phyloP scores from a whole-genome alignment of 1,140 invertebrate species.

The Galleria mellonella region DNA sequence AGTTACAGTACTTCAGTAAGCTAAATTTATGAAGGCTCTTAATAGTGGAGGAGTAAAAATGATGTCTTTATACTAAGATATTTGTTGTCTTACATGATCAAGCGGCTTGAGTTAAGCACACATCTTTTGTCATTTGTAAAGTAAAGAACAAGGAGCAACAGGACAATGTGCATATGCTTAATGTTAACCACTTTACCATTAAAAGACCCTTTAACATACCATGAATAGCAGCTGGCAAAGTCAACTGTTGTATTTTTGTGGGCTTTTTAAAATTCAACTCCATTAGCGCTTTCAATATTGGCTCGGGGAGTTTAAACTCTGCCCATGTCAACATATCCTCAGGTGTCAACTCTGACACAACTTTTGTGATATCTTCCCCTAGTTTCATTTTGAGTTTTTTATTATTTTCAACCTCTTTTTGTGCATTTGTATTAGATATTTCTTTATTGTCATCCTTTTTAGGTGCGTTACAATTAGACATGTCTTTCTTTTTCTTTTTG shows the following conservation, averaged over 20 bases:
- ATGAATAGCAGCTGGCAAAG: constrained; percentile 89
- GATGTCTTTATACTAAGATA: too few species aligned
- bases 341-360: constrained; percentile 30
- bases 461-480: not conserved
- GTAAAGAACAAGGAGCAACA: too few species aligned
- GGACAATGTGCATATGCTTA: too few species aligned
- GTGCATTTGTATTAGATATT: constrained; percentile 1
- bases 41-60: too few species aligned
- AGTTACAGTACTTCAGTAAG: too few species aligned
- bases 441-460: constrained; percentile 12
- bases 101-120: too few species aligned
- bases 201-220: constrained; percentile 61
- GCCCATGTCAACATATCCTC: constrained; percentile 82
- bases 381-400: constrained; percentile 30
- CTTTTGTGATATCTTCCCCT: constrained; percentile 30
- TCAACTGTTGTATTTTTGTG: constrained; percentile 87
- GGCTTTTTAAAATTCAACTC: constrained; percentile 87
- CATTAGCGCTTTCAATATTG: constrained; percentile 83
- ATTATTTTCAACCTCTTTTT: constrained; percentile 8
- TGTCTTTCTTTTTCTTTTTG: constrained; percentile 10
- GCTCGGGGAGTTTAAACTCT: constrained; percentile 79
- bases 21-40: too few species aligned
- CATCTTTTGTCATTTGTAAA: too few species aligned
- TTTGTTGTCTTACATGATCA: too few species aligned
- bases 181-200: too few species aligned